Percentiles rank a stretch among this genome's conserved stretches.
phyloP scores from a whole-genome alignment of 2,113 vertebrate genomes.

The Buteo buteo region DNA sequence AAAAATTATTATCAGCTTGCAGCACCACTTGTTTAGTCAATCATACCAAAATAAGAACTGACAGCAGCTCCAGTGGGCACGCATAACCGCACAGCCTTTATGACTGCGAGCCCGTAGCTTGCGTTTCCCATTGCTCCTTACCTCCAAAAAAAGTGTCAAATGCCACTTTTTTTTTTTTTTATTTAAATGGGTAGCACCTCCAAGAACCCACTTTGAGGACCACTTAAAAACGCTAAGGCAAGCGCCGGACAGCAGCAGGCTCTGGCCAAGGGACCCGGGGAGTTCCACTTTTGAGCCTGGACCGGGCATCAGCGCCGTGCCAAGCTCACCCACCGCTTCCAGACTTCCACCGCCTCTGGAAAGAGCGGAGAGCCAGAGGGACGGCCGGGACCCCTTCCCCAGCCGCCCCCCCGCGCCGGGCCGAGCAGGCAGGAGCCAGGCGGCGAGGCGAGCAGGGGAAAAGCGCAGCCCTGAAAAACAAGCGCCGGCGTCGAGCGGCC shows the following conservation, averaged over 20 bases:
- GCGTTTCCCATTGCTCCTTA: neutral
- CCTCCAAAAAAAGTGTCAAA: neutral
- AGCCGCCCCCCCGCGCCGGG: too few relatives aligned
- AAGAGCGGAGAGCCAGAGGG: neutral
- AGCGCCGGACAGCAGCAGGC: rapidly evolving
- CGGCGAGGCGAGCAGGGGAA: too few relatives aligned
- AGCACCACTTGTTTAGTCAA: neutral
- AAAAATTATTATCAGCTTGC: neutral
- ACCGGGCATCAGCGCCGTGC: rapidly evolving
- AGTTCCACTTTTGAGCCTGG: too few relatives aligned
- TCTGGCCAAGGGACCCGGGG: rapidly evolving
- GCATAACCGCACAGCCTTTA: neutral
- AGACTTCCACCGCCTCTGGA: neutral
- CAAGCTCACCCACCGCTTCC: rapidly evolving
- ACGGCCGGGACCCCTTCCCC: rapidly evolving
- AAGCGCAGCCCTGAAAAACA: too few relatives aligned
- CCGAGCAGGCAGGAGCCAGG: too few relatives aligned
- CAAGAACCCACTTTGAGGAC: neutral
- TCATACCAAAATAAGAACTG: neutral
- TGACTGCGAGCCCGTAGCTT: neutral
- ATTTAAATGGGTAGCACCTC: neutral
- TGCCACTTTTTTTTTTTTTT: rapidly evolving
- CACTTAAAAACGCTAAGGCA: neutral
- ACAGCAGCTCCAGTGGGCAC: neutral
- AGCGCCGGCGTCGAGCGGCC: neutral